A percentile compares a stretch with the other conserved stretches of the same genome.
phyloP scores from a whole-genome alignment of 35 echinoderm and acorn worm genomes.

The Anneissia japonica region DNA sequence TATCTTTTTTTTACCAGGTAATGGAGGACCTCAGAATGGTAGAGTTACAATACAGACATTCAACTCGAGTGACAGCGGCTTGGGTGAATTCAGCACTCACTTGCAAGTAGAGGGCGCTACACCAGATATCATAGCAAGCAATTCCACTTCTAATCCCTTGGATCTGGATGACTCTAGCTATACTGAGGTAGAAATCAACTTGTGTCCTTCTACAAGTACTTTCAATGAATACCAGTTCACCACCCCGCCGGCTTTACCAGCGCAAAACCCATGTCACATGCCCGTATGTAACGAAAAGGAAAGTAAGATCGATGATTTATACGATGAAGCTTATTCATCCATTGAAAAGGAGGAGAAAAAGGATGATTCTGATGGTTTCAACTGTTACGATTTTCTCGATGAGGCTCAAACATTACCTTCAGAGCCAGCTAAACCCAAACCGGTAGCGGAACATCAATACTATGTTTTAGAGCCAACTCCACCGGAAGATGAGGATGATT shows the following conservation, averaged over 20 bases:
- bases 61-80: background rate
- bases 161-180: background rate
- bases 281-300: background rate
- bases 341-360: background rate
- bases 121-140: background rate
- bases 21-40: background rate
- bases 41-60: background rate
- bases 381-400: background rate
- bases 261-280: background rate
- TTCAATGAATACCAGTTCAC: background rate
- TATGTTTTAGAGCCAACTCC: background rate
- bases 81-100: background rate
- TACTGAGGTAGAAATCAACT: background rate
- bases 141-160: background rate
- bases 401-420: background rate
- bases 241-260: background rate
- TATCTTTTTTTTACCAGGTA: background rate
- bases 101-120: background rate
- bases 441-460: background rate
- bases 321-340: background rate
- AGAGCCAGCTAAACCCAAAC: background rate
- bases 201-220: background rate
- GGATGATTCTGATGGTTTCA: background rate
- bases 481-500: background rate
- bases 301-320: background rate